These are phyloP conservation scores for Amblyteles armatorius DNA, from an alignment of 2,888 invertebrate species.

Conservation along the genomic window DNA sequence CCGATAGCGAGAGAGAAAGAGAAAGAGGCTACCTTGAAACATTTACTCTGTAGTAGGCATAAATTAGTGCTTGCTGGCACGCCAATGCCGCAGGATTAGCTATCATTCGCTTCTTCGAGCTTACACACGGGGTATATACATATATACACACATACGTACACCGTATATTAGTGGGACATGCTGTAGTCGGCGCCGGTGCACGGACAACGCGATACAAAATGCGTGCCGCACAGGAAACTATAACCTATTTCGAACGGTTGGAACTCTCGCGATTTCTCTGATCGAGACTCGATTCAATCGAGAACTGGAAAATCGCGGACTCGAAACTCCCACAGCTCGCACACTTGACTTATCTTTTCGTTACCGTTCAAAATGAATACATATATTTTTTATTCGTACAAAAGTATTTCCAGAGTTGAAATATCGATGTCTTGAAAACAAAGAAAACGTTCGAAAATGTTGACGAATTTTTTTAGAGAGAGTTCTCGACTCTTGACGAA, in stretches of 20 bases:
- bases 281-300: conserved; percentile 27
- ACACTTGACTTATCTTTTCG: background rate
- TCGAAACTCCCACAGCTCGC: background rate
- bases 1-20: conserved; percentile 19
- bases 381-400: background rate
- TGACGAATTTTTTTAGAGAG: background rate
- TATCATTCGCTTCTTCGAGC: conserved; percentile 31
- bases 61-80: conserved; percentile 47
- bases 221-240: conserved; percentile 45
- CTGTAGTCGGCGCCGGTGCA: conserved; percentile 33
- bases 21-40: conserved; percentile 42
- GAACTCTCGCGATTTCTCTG: conserved; percentile 51
- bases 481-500: background rate
- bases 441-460: background rate
- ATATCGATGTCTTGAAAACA: too few relatives aligned
- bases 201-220: conserved; percentile 25
- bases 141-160: background rate
- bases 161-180: conserved; percentile 1
- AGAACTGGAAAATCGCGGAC: conserved; percentile 14
- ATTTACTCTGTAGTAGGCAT: conserved; percentile 48
- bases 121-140: background rate
- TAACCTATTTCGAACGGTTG: conserved; percentile 48
- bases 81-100: conserved; percentile 34
- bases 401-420: background rate
- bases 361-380: background rate